phyloP scores from a whole-genome alignment of 1,140 invertebrate species.

The Lysiphlebus fabarum region DNA sequence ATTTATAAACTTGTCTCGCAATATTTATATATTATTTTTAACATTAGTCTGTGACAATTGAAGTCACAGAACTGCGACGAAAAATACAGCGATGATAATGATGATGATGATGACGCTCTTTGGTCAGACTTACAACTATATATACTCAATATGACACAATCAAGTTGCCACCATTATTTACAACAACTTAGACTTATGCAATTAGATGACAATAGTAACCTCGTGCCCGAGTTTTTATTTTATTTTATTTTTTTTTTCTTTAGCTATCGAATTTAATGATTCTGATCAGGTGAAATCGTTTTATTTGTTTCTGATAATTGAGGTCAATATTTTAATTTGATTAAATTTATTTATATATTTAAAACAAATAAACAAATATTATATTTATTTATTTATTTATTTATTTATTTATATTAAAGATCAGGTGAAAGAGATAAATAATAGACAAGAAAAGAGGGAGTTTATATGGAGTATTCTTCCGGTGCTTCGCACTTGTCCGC shows the following conservation, averaged over 20 bases:
- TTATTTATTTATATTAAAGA: slow-evolving; percentile 5
- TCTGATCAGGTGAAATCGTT: slow-evolving; percentile 15
- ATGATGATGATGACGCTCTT: slow-evolving; percentile 14
- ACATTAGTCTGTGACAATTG: slow-evolving; percentile 20
- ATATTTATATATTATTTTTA: slow-evolving; percentile 21
- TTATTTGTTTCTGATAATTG: no score
- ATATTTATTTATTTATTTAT: no score
- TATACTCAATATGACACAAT: slow-evolving; percentile 45
- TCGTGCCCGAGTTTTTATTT: slow-evolving; percentile 21
- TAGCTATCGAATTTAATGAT: slow-evolving; percentile 25
- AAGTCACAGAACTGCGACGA: slow-evolving; percentile 32
- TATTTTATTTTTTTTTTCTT: neutral
- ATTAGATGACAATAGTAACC: slow-evolving; percentile 21
- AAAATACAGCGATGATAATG: slow-evolving; percentile 31
- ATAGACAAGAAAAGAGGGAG: neutral
- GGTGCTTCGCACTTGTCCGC: slow-evolving; percentile 53
- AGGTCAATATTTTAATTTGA: no score
- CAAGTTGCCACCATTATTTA: slow-evolving; percentile 44
- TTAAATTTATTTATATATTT: neutral
- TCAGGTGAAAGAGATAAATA: neutral
- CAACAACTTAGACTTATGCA: slow-evolving; percentile 31
- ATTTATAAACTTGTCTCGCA: neutral
- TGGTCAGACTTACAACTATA: slow-evolving; percentile 11
- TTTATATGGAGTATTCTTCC: slow-evolving; percentile 22
- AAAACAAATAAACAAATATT: no score